These are phyloP conservation scores for Bovichtus diacanthus DNA, from an alignment of 2,797 vertebrate species.

Conservation along the genomic window DNA sequence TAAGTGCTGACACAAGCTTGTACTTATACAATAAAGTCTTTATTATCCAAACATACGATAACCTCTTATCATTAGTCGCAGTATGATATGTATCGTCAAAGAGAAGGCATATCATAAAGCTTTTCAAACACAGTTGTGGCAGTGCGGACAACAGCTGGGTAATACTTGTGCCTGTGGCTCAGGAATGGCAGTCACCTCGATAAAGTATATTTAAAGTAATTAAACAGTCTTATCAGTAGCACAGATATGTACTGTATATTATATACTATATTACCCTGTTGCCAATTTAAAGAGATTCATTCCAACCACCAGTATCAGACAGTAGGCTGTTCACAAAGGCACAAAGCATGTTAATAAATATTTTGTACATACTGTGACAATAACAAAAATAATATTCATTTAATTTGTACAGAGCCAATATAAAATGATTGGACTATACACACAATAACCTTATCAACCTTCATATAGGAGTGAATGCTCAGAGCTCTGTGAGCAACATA, in stretches of 20 bases:
- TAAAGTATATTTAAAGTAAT: conserved; percentile 32
- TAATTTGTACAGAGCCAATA: conserved; percentile 65
- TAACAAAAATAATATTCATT: conserved; percentile 73
- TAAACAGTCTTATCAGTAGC: conserved; percentile 29
- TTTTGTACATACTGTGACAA: conserved; percentile 58
- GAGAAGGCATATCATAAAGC: conserved; percentile 67
- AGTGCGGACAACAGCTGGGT: conserved; percentile 63
- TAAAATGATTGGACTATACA: conserved; percentile 65
- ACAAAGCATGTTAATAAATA: conserved; percentile 78
- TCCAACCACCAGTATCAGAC: conserved; percentile 57
- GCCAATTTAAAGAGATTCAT: conserved; percentile 39
- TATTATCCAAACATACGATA: conserved; percentile 62
- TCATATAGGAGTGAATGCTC: conserved; percentile 36
- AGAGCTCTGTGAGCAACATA: conserved; percentile 43
- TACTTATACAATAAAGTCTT: conserved; percentile 47
- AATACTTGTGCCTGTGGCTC: conserved; percentile 70
- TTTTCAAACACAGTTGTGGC: conserved; percentile 61
- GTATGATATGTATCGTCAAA: conserved; percentile 60
- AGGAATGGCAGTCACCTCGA: conserved; percentile 68
- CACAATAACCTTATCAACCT: conserved; percentile 37
- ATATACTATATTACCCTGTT: conserved; percentile 28
- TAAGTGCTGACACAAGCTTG: neutral
- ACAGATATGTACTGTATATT: conserved; percentile 20
- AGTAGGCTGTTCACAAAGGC: conserved; percentile 62
- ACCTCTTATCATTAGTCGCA: conserved; percentile 35